Base-by-base conservation (phyloP, 2,888 invertebrate species). In the Sinhomidia bicolor region DNA sequence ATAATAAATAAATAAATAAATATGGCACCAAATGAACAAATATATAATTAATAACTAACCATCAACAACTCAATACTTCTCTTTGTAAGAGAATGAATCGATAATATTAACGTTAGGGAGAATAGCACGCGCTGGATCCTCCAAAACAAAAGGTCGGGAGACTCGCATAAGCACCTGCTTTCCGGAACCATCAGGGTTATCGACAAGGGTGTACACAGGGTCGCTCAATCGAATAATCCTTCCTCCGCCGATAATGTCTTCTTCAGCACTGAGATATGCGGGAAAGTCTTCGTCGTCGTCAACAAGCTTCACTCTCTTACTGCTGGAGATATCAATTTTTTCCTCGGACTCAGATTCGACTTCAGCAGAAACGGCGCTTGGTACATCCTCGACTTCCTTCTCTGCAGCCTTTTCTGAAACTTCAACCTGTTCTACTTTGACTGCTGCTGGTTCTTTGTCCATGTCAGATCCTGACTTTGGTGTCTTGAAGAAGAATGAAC, bases 81-180 rank as follows among this genome's bases (percentile, higher is more conserved):
- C 57, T 20, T 32, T 29, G n/a, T 78, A 26, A 10, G 78, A 78
- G 10, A 57, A 36, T 20, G 57, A 57, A 9, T 57, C 57, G 14
- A 78, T 54, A 57, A 78, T 20, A 44, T 80, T 80, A 17, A 60
- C 9, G 29, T 68, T 80, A 3, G 80, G 68, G 14, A 85, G 85
- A 71, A 80, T 36, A 5, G 79, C 29, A 57, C 85, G 79, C 23
- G 54, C 68, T 3, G 79, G 29, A 29, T 80, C 85, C 10, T 86
- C 85, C n/a, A 86, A 26, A n/a, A 86, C 85, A 12, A 80, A 86
- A n/a, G 85, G 80, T 10, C 71, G 79, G 17, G 79, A 54, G 26
- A 86, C 71, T 71, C 80, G 20, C 79, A 86, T 80, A n/a, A 86
- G 47, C 29, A 86, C 85, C 44, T 86, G 79, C 44, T 86, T 86